These are phyloP conservation scores for Lepas anatifera DNA, from an alignment of 2,888 invertebrate genomes.

Conservation along the genomic window DNA sequence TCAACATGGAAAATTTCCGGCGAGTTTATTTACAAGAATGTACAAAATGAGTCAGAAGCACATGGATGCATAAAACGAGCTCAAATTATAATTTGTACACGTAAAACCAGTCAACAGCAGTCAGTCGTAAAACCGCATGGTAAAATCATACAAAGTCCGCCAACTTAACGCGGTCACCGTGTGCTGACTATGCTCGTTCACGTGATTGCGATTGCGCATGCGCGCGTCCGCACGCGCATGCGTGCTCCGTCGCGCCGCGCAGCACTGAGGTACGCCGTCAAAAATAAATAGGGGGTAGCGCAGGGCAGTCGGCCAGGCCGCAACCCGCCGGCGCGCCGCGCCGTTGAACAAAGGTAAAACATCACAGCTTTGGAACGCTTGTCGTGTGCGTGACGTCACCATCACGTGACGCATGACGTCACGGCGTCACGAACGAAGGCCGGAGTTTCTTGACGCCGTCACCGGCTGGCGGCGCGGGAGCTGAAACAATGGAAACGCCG, in stretches of 20 bases:
- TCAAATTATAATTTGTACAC: slow-evolving; percentile 10
- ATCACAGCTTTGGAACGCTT: slow-evolving; percentile 3
- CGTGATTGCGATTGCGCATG: not conserved
- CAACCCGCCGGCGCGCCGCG: not conserved
- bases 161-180: not conserved
- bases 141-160: not conserved
- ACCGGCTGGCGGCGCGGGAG: not conserved
- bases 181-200: not conserved
- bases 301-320: not conserved
- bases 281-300: not conserved
- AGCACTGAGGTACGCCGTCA: not conserved
- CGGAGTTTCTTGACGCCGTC: not conserved
- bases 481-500: too few relatives aligned
- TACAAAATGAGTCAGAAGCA: slow-evolving; percentile 12
- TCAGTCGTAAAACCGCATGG: not conserved
- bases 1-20: not conserved
- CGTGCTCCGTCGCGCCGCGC: not conserved
- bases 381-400: too few relatives aligned
- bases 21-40: slow-evolving; percentile 12
- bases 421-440: not conserved
- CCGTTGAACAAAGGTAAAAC: not conserved
- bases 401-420: not conserved
- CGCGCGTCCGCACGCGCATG: not conserved
- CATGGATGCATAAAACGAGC: slow-evolving; percentile 9
- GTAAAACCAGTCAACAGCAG: slow-evolving; percentile 1